A percentile compares a stretch with the other conserved stretches of the same genome.
Evolutionary conservation across 2,113 vertebrate genomes (phyloP).

Genomic region (Cavia aperea): DNA sequence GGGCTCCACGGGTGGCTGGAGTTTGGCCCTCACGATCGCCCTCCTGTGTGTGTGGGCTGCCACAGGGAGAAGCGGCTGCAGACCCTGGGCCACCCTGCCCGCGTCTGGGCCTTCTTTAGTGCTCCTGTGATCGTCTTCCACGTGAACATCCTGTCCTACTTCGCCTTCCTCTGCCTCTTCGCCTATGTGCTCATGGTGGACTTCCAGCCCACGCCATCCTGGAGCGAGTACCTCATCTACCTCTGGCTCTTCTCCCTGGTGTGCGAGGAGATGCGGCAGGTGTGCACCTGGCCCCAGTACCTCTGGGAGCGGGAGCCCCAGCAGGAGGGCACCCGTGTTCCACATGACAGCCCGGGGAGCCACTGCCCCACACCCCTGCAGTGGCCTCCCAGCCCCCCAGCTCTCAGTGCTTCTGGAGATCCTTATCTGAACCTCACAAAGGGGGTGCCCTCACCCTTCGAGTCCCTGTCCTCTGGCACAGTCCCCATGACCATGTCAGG

Average conservation of each 20-base stretch:
- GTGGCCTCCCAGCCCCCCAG: neutral
- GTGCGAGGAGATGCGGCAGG: slow-evolving; percentile 93
- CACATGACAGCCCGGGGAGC: too few relatives aligned
- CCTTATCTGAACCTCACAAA: neutral
- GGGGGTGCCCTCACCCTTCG: neutral
- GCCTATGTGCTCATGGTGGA: slow-evolving; percentile 91
- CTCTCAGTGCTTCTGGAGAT: neutral
- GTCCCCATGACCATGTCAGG: neutral
- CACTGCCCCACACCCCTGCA: neutral
- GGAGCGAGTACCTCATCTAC: slow-evolving; percentile 85
- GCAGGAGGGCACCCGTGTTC: neutral
- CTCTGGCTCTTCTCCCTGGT: slow-evolving; percentile 90
- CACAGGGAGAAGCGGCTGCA: slow-evolving; percentile 67
- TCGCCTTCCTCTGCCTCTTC: slow-evolving; percentile 91
- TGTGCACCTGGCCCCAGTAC: slow-evolving; percentile 26
- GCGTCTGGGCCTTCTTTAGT: slow-evolving; percentile 79
- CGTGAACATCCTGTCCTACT: slow-evolving; percentile 91
- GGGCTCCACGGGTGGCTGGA: fast-evolving
- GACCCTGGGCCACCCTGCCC: slow-evolving; percentile 66
- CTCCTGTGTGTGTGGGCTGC: too few relatives aligned
- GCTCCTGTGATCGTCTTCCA: slow-evolving; percentile 90
- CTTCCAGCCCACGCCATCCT: slow-evolving; percentile 86
- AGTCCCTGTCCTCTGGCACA: too few relatives aligned
- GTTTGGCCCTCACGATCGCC: too few relatives aligned
- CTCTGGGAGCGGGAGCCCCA: too few relatives aligned